Conservation (phyloP, 2,888 invertebrate genomes). For the Drosophila eohydei region DNA sequence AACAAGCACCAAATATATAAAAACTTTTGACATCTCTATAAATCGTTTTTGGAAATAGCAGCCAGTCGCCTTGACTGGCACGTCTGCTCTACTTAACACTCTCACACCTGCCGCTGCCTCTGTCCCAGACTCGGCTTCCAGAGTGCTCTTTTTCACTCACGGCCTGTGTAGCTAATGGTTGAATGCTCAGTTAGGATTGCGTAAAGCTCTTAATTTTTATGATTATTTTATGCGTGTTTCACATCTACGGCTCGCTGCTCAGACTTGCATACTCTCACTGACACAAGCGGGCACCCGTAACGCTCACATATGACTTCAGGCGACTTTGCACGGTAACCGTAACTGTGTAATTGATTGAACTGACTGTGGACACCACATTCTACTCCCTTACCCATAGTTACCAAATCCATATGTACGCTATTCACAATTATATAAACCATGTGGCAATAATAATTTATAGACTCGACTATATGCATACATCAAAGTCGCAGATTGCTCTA, state of each 20-base stretch:
- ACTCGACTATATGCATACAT: constrained; percentile 24
- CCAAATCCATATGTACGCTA: constrained; percentile 12
- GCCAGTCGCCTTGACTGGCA: constrained; percentile 46
- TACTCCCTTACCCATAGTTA: constrained; percentile 38
- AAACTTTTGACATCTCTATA: constrained; percentile 57
- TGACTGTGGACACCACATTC: constrained; percentile 44
- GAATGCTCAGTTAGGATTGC: constrained; percentile 59
- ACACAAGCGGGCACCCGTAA: constrained; percentile 32
- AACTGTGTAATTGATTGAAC: constrained; percentile 58
- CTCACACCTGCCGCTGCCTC: constrained; percentile 55
- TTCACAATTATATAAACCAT: constrained; percentile 38
- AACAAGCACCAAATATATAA: constrained; percentile 43
- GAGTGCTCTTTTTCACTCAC: constrained; percentile 48
- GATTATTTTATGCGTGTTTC: constrained; percentile 75
- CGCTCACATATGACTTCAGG: constrained; percentile 26
- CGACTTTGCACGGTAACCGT: constrained; percentile 29
- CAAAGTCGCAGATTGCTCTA: constrained; percentile 18
- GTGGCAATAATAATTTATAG: constrained; percentile 36
- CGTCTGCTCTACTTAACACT: constrained; percentile 70
- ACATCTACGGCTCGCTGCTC: constrained; percentile 65
- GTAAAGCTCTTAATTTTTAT: constrained; percentile 69
- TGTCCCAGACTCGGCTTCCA: constrained; percentile 26
- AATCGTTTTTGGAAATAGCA: constrained; percentile 39
- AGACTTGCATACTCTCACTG: constrained; percentile 33
- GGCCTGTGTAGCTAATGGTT: constrained; percentile 35